phyloP scores from a whole-genome alignment of 2,888 invertebrate genomes.

The Pristionchus exspectatus region DNA sequence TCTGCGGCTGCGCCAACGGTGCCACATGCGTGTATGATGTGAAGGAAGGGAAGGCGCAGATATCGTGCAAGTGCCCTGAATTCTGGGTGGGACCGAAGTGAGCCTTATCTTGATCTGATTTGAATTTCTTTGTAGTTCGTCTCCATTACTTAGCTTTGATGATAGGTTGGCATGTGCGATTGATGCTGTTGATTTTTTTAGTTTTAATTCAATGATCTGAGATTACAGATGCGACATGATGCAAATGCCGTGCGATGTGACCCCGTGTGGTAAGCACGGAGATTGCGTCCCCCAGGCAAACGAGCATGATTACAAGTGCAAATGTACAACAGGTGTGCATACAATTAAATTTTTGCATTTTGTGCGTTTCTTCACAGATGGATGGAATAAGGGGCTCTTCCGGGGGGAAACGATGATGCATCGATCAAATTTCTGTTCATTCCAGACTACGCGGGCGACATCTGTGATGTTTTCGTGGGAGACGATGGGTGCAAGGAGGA shows the following conservation, averaged over 20 bases:
- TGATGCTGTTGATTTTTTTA: neutral
- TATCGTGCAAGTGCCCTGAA: neutral
- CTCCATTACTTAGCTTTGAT: no score
- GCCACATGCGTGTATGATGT: conserved; percentile 10
- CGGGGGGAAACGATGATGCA: neutral
- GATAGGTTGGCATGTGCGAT: no score
- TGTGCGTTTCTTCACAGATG: no score
- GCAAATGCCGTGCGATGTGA: neutral
- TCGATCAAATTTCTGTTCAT: neutral
- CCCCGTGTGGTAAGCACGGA: neutral
- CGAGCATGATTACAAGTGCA: neutral
- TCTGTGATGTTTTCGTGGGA: neutral
- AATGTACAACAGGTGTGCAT: neutral
- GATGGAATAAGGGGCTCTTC: no score
- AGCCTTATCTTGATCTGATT: neutral
- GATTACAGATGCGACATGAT: neutral
- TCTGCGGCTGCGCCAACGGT: conserved; percentile 15
- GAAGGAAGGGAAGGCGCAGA: neutral
- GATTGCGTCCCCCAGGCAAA: neutral
- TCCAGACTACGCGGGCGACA: conserved; percentile 2
- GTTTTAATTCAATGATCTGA: no score
- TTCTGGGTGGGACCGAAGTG: neutral
- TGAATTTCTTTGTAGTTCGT: neutral
- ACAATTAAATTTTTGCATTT: no score
- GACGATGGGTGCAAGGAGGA: neutral